Base-by-base conservation (phyloP, 64 coral and sea anemone genomes). In the Astreopora myriophthalma region DNA sequence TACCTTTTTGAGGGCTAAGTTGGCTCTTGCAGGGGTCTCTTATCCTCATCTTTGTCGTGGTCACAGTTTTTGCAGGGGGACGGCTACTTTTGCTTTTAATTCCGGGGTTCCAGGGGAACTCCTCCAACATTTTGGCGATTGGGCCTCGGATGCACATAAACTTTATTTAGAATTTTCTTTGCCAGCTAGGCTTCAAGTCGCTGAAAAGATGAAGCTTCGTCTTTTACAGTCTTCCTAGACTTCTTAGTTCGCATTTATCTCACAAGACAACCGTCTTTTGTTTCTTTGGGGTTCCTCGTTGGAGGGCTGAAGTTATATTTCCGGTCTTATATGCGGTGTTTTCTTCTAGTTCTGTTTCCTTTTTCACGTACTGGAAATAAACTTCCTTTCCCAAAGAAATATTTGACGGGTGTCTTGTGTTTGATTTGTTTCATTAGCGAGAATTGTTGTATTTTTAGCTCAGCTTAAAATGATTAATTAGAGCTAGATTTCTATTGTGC, bases 111-210 rank as follows among this genome's bases (percentile, higher is more conserved):
- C 83, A 14, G 83, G 83, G 34, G 83, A 86, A 20, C 34, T 86
- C 32, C 38, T 46, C 40, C 40, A 46, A 46, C 40, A 46, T 3
- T 85, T 85, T 34, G 51, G 81, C 9, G 81, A 65, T 85, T 68
- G 81, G 81, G 57, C 81, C 5, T 85, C 81, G 3, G 81, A 85
- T 34, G 81, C 81, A 25, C 55, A 85, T 31, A 85, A 69, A 48
- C 55, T 9, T 22, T 85, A 65, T 34, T 14, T 85, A 9, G 61
- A 85, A 67, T 65, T 85, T 69, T 85, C 81, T 29, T 22, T 85
- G 25, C 19, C 81, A n/a, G 8, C 57, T 22, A 85, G 63, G 34
- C 12, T 67, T 23, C 30, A 19, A 85, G 81, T 85, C 2, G 81
- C 52, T 20, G 81, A 85, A 34, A 64, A 31, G 22, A 85, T 37